Conservation (phyloP, 1,140 invertebrate species). For the Drosophila baimaii region DNA sequence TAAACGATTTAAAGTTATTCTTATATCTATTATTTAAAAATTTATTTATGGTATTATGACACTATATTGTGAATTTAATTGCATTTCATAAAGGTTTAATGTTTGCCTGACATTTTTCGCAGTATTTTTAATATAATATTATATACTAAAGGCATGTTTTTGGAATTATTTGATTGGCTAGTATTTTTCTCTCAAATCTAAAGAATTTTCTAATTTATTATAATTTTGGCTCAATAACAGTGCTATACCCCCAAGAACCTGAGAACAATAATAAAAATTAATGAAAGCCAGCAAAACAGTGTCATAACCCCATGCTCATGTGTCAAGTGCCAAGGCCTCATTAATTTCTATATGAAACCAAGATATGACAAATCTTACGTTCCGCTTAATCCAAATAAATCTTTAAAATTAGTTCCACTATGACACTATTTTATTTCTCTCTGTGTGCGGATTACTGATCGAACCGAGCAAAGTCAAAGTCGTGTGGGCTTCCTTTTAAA, state of each 20-base stretch:
- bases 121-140: too few species aligned
- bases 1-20: too few species aligned
- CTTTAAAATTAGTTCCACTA: conserved; percentile 1
- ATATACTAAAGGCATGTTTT: too few species aligned
- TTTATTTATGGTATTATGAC: too few species aligned
- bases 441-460: conserved; percentile 26
- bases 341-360: background rate
- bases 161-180: too few species aligned
- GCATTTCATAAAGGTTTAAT: too few species aligned
- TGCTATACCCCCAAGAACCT: background rate
- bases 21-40: too few species aligned
- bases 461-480: conserved; percentile 70
- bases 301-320: background rate
- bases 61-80: too few species aligned
- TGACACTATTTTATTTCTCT: conserved; percentile 4
- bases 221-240: background rate
- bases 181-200: background rate
- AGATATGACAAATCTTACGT: background rate
- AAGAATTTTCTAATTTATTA: background rate
- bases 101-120: too few species aligned
- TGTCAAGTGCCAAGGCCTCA: background rate
- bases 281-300: background rate
- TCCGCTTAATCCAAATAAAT: conserved; percentile 1
- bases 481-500: conserved; percentile 57
- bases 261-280: background rate